Evolutionary conservation across 2,888 invertebrate genomes (phyloP), one percentile per base, ranked within the genome.

Genomic region (Capitulum mitella): DNA sequence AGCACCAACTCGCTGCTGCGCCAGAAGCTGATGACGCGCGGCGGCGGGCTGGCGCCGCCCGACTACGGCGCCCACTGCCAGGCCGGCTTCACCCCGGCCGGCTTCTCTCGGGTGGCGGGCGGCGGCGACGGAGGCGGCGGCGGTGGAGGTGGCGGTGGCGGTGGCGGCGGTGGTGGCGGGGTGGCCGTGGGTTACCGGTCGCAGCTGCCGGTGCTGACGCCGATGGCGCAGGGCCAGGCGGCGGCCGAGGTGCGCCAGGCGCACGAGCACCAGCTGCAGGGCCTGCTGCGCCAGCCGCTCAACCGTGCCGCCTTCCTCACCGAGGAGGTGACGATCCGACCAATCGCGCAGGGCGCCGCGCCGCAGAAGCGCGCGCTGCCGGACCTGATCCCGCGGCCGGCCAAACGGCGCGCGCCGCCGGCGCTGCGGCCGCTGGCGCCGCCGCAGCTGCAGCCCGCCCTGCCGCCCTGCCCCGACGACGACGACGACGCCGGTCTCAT

Each of bases 1-100:
- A 40, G 37, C 70, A 70, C 70, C 70, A 70, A 29, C 37, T 70
- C 70, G 19, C 70, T 70, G 40, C 40, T 70, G 70, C 70, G 70
- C 10, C 70, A 70, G 70, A 70, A 70, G 70, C 70, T 70, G 70
- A 70, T 70, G 37, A 70, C 70, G 26, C 70, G 70, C 29, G 37
- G 70, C 37, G 40, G 70, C 6, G 70, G 22, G 26, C 37, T 29
- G 70, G 43, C 43, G 43, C 37, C 16, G 34, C 29, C 26, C 40
- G 10, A 37, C 26, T 22, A 37, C 70, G 40, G 40, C 37, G 19
- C 70, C 8, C 70, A 70, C 70, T 70, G 26, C 26, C 22, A 40
- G 37, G 40, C 19, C 34, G 64, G 64, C 64, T 34, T 34, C 34
- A 34, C 19, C 19, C 34, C 64, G 64, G 64, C 64, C 5, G 34